These are phyloP conservation scores for Brachionus sp. DNA, from an alignment of 1,140 invertebrate species.

Conservation along the genomic window DNA sequence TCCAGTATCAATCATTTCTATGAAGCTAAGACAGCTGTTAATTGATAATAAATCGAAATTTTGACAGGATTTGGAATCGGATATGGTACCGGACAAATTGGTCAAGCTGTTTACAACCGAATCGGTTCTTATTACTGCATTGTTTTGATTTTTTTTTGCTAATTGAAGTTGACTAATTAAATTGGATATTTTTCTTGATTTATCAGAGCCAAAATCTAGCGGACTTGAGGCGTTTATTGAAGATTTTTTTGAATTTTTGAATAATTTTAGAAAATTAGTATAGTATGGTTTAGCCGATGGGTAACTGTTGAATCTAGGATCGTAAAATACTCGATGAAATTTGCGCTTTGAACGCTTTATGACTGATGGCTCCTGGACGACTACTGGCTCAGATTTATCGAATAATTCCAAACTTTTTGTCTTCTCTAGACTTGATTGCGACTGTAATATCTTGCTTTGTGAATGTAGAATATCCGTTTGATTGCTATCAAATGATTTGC, in stretches of 20 bases:
- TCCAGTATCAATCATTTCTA: not conserved
- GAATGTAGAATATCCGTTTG: not conserved
- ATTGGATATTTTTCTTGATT: not conserved
- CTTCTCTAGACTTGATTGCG: not conserved
- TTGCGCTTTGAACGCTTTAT: not conserved
- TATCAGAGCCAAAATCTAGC: not conserved
- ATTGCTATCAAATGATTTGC: not conserved
- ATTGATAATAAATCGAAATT: not conserved
- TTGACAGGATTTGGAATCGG: not conserved
- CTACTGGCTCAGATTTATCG: not conserved
- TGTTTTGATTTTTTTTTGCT: not conserved
- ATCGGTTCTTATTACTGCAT: not conserved
- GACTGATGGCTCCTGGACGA: not conserved
- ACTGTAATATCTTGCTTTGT: not conserved
- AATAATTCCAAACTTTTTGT: not conserved
- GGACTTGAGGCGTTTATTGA: not conserved
- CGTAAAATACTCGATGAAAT: not conserved
- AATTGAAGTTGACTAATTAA: not conserved
- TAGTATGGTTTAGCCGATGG: not conserved
- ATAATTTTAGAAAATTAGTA: constrained; percentile 23
- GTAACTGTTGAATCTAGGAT: constrained; percentile 11
- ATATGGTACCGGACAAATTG: constrained; percentile 6
- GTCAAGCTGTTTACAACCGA: not conserved
- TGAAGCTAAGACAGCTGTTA: not conserved
- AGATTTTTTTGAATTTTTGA: not conserved